Percentiles rank a stretch among this genome's conserved stretches.
These are phyloP conservation scores for Kuschelorhynchus macadamiae DNA, from an alignment of 2,888 invertebrate genomes.

Conservation along the genomic window DNA sequence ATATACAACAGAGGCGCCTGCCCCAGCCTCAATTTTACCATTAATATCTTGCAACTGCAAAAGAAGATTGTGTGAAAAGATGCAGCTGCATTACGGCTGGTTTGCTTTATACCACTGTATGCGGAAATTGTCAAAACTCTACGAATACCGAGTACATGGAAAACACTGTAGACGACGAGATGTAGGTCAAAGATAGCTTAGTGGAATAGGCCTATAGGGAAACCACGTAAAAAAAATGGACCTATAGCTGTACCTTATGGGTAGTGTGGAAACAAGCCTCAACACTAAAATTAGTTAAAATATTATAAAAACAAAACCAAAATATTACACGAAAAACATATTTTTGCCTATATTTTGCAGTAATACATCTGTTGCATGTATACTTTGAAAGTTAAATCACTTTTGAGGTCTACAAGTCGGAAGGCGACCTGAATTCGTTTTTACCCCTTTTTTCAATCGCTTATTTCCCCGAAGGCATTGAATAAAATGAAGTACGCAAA, in stretches of 20 bases:
- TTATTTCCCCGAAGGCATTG: background rate
- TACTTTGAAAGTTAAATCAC: background rate
- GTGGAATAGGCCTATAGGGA: background rate
- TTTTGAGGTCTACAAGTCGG: background rate
- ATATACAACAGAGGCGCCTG: background rate
- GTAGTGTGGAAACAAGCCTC: background rate
- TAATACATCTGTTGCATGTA: background rate
- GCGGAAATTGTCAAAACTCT: background rate
- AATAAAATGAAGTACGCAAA: background rate
- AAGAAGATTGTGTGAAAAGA: background rate
- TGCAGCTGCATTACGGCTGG: background rate
- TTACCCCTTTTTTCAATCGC: background rate
- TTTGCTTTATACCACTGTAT: background rate
- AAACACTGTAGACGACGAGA: no score
- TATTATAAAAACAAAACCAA: slow-evolving; percentile 1
- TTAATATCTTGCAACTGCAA: slow-evolving; percentile 4
- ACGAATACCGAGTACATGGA: no score
- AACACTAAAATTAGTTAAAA: background rate
- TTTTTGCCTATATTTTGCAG: background rate
- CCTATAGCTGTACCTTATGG: slow-evolving; percentile 17
- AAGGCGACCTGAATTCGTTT: background rate
- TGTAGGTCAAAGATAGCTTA: background rate
- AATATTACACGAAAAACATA: slow-evolving; percentile 2
- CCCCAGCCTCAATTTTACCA: background rate
- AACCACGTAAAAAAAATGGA: background rate